Evolutionary conservation across 1,140 invertebrate genomes (phyloP).

Genomic region (Chironomus tepperi): DNA sequence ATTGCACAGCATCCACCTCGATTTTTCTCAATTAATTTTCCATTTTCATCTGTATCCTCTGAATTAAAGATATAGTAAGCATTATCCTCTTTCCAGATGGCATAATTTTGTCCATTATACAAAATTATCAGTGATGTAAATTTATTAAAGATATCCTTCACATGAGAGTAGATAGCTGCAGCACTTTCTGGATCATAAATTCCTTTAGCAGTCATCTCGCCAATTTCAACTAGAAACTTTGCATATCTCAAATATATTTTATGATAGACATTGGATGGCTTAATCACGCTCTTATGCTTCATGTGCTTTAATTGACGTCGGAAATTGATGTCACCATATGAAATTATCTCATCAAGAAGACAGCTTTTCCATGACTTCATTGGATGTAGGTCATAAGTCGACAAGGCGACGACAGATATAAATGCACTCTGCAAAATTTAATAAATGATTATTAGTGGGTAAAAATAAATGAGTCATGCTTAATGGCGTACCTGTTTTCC

Average conservation of each 20-base stretch:
- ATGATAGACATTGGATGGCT: background rate
- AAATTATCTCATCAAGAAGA: background rate
- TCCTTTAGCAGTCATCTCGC: background rate
- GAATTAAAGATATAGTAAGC: background rate
- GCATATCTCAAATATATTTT: background rate
- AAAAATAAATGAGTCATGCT: background rate
- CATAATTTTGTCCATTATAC: background rate
- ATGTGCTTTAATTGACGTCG: background rate
- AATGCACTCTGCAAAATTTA: background rate
- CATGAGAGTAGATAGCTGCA: background rate
- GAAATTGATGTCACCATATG: background rate
- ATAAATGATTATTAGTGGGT: background rate
- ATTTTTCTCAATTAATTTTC: background rate
- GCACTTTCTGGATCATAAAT: background rate
- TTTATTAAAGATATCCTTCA: background rate
- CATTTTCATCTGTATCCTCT: background rate
- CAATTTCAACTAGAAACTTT: background rate
- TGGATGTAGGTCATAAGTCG: background rate
- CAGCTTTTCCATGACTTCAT: background rate
- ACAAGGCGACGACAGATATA: background rate
- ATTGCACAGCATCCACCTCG: background rate
- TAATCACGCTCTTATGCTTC: background rate
- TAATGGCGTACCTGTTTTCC: background rate
- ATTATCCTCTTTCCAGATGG: background rate
- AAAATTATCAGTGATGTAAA: background rate